phyloP scores from a whole-genome alignment of 2,888 invertebrate genomes.

The Sylvicola fuscatus region DNA sequence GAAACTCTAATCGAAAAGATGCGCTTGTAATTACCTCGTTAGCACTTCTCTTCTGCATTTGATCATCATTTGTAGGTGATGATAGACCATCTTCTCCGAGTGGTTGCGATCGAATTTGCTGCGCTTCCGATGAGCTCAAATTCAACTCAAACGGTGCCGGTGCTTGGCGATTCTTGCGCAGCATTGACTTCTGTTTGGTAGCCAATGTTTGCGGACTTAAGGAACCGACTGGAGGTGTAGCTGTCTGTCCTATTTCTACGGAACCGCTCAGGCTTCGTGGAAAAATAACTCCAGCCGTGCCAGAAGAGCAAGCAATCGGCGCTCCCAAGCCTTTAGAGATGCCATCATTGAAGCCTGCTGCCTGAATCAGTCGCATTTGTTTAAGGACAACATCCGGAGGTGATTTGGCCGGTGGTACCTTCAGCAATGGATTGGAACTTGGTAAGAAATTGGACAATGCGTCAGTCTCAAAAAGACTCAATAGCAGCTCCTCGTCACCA shows the following conservation, averaged over 20 bases:
- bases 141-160: constrained; percentile 18
- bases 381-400: constrained; percentile 14
- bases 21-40: too few relatives aligned
- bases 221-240: too few relatives aligned
- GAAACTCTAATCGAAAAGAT: too few relatives aligned
- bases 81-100: constrained; percentile 21
- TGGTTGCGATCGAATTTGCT: constrained; percentile 27
- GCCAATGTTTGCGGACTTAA: constrained; percentile 1
- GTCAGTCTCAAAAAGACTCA: too few relatives aligned
- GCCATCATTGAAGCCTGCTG: constrained; percentile 24
- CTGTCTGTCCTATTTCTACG: too few relatives aligned
- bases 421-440: too few relatives aligned
- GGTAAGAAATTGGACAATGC: too few relatives aligned
- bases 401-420: constrained; percentile 18
- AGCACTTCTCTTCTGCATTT: constrained; percentile 24
- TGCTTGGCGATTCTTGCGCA: constrained; percentile 22
- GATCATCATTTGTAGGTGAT: constrained; percentile 22
- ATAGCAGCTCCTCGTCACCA: too few relatives aligned
- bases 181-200: constrained; percentile 15
- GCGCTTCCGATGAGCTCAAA: constrained; percentile 13
- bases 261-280: too few relatives aligned
- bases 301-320: too few relatives aligned
- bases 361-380: constrained; percentile 22
- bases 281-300: too few relatives aligned
- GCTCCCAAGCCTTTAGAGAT: constrained; percentile 12